Conservation (phyloP, 2,888 invertebrate genomes). For the Mechanitis mazaeus region DNA sequence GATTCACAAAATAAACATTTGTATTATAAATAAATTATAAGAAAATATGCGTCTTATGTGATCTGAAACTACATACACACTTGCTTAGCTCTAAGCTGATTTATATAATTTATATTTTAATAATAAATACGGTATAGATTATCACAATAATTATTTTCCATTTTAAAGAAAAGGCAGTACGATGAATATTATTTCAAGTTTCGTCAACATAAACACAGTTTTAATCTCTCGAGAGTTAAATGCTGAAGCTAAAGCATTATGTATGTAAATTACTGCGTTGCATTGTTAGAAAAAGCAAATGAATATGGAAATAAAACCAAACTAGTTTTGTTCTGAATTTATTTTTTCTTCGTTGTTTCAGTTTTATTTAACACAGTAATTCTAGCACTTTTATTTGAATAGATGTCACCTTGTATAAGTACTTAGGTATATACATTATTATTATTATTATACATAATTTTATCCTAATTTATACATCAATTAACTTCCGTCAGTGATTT, state of each 20-base stretch:
- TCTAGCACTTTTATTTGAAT: neutral
- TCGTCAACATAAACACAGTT: slow-evolving; percentile 8
- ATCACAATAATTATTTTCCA: neutral
- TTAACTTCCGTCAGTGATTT: too few relatives aligned
- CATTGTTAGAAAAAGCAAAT: slow-evolving; percentile 3
- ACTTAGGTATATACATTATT: neutral
- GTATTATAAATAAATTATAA: neutral
- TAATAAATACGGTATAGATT: too few relatives aligned
- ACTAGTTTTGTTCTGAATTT: slow-evolving; percentile 2
- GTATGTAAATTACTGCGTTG: slow-evolving; percentile 12
- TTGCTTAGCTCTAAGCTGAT: too few relatives aligned
- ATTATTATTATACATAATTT: too few relatives aligned
- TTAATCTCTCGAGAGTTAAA: slow-evolving; percentile 12
- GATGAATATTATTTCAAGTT: slow-evolving; percentile 1
- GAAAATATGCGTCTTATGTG: neutral
- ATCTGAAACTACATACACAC: too few relatives aligned
- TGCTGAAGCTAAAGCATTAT: slow-evolving; percentile 5
- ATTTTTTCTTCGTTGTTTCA: slow-evolving; percentile 1
- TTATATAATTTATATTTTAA: too few relatives aligned
- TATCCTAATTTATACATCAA: too few relatives aligned
- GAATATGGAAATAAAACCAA: slow-evolving; percentile 6
- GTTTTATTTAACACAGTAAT: slow-evolving; percentile 1
- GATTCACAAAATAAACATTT: slow-evolving; percentile 3
- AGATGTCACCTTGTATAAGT: neutral
- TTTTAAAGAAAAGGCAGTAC: neutral